Conservation (phyloP, 2,888 invertebrate genomes). For the Strigamia transsilvanica region DNA sequence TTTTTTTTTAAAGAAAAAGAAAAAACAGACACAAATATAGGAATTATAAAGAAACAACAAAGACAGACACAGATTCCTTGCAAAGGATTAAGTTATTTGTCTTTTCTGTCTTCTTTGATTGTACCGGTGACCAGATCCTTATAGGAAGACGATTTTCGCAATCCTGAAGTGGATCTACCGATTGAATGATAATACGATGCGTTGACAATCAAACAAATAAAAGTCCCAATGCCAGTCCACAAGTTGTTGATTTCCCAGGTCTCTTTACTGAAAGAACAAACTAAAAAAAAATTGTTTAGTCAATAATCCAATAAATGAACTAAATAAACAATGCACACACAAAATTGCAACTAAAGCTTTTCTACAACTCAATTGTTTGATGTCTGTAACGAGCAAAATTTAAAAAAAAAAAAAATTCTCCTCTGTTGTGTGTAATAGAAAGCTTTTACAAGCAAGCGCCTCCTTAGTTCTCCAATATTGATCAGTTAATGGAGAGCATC, state of each 20-base stretch:
- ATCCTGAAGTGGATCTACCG: slow-evolving; percentile 57
- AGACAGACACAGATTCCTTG: background rate
- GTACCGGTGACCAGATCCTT: slow-evolving; percentile 56
- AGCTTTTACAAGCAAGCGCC: background rate
- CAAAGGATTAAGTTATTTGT: slow-evolving; percentile 6
- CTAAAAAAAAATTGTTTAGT: background rate
- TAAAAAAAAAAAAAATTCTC: background rate
- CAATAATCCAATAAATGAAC: too few relatives aligned
- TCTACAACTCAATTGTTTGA: too few relatives aligned
- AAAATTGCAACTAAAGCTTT: too few relatives aligned
- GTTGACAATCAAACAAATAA: slow-evolving; percentile 54
- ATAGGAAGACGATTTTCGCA: slow-evolving; percentile 57
- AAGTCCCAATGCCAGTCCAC: background rate
- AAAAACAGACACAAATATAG: background rate
- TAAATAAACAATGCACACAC: too few relatives aligned
- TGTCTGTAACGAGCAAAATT: background rate
- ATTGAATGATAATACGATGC: slow-evolving; percentile 57
- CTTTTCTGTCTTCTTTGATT: slow-evolving; percentile 27
- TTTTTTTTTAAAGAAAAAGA: background rate
- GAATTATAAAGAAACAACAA: slow-evolving; percentile 9
- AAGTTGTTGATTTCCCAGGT: background rate
- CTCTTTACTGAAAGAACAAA: background rate
- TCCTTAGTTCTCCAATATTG: background rate
- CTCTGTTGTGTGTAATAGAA: background rate
- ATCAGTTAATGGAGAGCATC: slow-evolving; percentile 10